Evolutionary conservation across 2,797 vertebrate genomes (phyloP).

Genomic region (Gymnothorax reevesii): DNA sequence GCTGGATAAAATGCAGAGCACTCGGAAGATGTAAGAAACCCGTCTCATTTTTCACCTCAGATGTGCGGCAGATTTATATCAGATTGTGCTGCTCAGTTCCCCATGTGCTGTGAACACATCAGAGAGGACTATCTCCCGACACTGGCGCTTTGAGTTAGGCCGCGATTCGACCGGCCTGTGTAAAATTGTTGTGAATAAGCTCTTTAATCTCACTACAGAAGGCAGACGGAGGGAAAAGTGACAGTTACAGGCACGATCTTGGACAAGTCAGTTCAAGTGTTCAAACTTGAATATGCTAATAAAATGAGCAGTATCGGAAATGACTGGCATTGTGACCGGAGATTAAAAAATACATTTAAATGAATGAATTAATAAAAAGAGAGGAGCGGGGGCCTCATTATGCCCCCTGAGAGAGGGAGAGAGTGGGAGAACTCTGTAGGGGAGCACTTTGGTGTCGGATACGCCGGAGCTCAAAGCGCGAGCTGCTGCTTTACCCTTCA

Average conservation of each 20-base stretch:
- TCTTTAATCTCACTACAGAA: not conserved
- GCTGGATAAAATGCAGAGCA: not conserved
- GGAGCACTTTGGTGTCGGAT: conserved; percentile 1
- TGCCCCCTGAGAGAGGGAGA: not conserved
- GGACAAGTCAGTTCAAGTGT: not conserved
- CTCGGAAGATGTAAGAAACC: not conserved
- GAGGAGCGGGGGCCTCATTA: not conserved
- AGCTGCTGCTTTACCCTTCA: not conserved
- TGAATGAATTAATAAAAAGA: not conserved
- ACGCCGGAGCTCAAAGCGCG: not conserved
- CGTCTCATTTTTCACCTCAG: not conserved
- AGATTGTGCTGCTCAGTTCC: not conserved
- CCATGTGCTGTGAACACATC: not conserved
- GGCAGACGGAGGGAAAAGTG: not conserved
- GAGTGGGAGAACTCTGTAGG: not conserved
- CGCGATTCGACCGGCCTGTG: not conserved
- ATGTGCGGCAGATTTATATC: not conserved
- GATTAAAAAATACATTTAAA: not conserved
- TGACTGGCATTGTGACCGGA: not conserved
- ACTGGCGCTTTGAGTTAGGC: not conserved
- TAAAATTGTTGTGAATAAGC: not conserved
- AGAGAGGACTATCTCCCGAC: not conserved
- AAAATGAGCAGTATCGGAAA: not conserved
- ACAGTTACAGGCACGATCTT: not conserved
- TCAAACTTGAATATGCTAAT: not conserved